A percentile compares a stretch with the other conserved stretches of the same genome.
These are phyloP conservation scores for Diglossa cyanea DNA, from an alignment of 2,797 vertebrate genomes.

Conservation along the genomic window DNA sequence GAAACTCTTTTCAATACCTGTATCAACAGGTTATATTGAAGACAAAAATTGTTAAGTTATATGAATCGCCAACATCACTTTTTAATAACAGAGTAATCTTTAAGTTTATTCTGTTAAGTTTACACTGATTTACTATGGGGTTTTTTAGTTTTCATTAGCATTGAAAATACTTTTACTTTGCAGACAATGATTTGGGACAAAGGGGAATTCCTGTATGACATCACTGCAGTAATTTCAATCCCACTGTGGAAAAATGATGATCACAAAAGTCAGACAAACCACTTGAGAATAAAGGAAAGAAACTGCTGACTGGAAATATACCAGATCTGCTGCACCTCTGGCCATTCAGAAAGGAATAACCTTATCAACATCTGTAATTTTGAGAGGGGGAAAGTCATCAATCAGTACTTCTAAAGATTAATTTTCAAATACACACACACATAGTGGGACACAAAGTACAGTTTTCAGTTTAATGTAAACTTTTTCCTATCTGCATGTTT, in stretches of 20 bases:
- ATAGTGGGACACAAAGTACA: neutral
- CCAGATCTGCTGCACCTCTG: neutral
- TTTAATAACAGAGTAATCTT: neutral
- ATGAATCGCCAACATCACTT: neutral
- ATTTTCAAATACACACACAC: neutral
- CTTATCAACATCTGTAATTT: neutral
- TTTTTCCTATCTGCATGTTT: neutral
- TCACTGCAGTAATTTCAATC: neutral
- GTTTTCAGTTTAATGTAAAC: neutral
- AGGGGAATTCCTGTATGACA: neutral
- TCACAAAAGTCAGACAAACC: neutral
- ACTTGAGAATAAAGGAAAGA: neutral
- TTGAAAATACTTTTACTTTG: neutral
- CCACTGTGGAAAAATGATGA: neutral
- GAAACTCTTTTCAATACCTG: neutral
- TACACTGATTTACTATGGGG: neutral
- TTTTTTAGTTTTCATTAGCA: neutral
- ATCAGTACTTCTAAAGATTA: neutral
- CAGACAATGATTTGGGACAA: neutral
- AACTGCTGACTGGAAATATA: neutral
- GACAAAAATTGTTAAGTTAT: neutral
- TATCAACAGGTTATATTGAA: neutral
- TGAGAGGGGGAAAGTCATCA: neutral
- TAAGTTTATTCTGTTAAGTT: neutral
- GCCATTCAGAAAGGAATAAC: neutral